Evolutionary conservation across 2,888 invertebrate genomes (phyloP).

Genomic region (Poecilobothrus nobilitatus): DNA sequence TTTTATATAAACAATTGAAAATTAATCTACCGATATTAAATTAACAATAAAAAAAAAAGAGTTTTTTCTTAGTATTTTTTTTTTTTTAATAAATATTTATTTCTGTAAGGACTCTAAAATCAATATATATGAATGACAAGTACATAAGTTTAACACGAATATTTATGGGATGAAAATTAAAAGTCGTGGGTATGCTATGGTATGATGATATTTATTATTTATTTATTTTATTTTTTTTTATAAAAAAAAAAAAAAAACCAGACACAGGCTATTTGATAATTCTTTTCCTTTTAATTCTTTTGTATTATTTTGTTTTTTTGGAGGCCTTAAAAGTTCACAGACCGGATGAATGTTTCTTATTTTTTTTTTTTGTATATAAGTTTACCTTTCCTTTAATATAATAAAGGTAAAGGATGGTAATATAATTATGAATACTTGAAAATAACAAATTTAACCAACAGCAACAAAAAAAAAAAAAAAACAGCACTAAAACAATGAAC

Average conservation of each 20-base stretch:
- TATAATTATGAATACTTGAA: too few relatives aligned
- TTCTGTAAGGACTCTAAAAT: slow-evolving; percentile 1
- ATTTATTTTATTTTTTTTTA: too few relatives aligned
- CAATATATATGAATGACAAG: neutral
- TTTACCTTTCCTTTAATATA: too few relatives aligned
- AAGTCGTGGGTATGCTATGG: neutral
- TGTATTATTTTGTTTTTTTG: neutral
- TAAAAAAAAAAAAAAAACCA: neutral
- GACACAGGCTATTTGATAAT: slow-evolving; percentile 1
- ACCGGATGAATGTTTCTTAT: neutral
- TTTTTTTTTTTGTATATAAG: too few relatives aligned
- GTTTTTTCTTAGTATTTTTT: too few relatives aligned
- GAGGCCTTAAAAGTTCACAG: slow-evolving; percentile 6
- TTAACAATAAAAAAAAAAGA: too few relatives aligned
- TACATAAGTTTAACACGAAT: neutral
- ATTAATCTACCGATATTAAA: too few relatives aligned
- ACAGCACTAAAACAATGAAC: neutral
- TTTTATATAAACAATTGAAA: too few relatives aligned
- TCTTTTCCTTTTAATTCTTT: neutral
- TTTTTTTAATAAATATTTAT: too few relatives aligned
- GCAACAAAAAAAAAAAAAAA: neutral
- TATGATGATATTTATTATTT: neutral
- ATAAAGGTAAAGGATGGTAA: too few relatives aligned
- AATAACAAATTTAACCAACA: too few relatives aligned
- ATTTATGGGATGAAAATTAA: neutral